Base-by-base conservation (phyloP, 2,113 vertebrate species). In the Deroptyus accipitrinus region DNA sequence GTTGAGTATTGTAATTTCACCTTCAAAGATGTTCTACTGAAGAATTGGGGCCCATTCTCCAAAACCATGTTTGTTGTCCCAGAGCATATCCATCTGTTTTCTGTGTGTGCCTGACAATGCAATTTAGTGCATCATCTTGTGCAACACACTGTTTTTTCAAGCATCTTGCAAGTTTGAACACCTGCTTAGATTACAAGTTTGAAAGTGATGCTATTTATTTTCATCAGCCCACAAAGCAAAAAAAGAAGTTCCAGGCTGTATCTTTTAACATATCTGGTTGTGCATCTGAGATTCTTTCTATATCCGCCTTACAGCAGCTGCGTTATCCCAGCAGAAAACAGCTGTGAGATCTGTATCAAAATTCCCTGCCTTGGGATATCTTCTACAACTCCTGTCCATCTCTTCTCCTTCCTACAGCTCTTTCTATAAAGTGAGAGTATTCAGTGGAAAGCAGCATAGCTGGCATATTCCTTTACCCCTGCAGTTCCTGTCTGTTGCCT, bases 311-410 rank as follows among this genome's bases (percentile, higher is more conserved):
- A 66, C 7, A 80, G 48, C 87, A 92, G 91, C 86, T 94, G 73
- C 0, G 0, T 82, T 88, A 76, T 69, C 57, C 90, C 59, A 73
- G 44, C 33, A 90, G 62, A 85, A 91, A 76, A 82, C 62, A 95
- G 75, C 81, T 91, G 63, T 89, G 86, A 94, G 57, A 73, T 91
- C 67, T 90, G 17, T 83, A 85, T 85, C 81, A 69, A 79, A 73
- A n/a, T 80, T 82, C 41, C 30, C 44, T 39, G 39, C 46, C 62
- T 83, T 42, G 55, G 59, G 30, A 12, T 76, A 54, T 73, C 64
- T 90, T 72, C 74, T 76, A 54, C 42, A 63, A 31, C 42, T 81
- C 64, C 41, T 82, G 35, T 54, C 46, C 14, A 11, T 49, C 31
- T 74, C 22, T 67, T 23, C 16, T 76, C 33, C 46, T 92, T 88